Percentiles rank a stretch among this genome's conserved stretches.
Conservation (phyloP, 2,113 vertebrate genomes). For the Apaloderma vittatum region DNA sequence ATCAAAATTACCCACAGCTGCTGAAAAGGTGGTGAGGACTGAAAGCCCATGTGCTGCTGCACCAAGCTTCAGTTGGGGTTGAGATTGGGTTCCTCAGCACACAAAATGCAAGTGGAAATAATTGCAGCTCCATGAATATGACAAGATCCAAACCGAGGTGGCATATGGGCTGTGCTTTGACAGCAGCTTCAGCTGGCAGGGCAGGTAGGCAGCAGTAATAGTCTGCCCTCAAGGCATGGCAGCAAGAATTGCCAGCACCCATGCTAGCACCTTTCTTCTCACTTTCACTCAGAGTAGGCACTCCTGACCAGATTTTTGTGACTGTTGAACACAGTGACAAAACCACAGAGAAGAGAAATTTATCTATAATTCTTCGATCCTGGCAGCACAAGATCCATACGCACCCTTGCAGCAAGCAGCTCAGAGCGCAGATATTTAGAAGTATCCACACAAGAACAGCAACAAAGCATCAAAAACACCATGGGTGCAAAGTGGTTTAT, state of each 20-base stretch:
- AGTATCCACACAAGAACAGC: not conserved
- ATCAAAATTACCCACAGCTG: not conserved
- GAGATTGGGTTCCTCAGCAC: not conserved
- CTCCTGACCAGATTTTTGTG: not conserved
- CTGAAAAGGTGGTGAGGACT: not conserved
- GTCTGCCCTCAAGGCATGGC: not conserved
- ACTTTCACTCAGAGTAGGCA: not conserved
- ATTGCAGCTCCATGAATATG: not conserved
- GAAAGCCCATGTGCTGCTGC: not conserved
- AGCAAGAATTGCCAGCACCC: not conserved
- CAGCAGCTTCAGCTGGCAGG: not conserved
- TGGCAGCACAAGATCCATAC: not conserved
- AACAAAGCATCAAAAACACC: not conserved
- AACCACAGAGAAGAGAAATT: not conserved
- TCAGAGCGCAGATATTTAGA: not conserved
- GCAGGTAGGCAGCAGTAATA: not conserved
- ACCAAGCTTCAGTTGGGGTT: accelerated
- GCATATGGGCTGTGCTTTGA: accelerated
- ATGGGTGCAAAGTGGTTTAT: not conserved
- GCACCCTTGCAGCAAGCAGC: not conserved
- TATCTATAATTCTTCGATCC: not conserved
- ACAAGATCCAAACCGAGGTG: not conserved
- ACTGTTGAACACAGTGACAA: not conserved
- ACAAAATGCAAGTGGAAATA: not conserved
- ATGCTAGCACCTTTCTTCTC: not conserved